Evolutionary conservation across 2,888 invertebrate species (phyloP), one percentile per base, ranked within the genome.

Genomic region (Schrankia costaestrigalis): DNA sequence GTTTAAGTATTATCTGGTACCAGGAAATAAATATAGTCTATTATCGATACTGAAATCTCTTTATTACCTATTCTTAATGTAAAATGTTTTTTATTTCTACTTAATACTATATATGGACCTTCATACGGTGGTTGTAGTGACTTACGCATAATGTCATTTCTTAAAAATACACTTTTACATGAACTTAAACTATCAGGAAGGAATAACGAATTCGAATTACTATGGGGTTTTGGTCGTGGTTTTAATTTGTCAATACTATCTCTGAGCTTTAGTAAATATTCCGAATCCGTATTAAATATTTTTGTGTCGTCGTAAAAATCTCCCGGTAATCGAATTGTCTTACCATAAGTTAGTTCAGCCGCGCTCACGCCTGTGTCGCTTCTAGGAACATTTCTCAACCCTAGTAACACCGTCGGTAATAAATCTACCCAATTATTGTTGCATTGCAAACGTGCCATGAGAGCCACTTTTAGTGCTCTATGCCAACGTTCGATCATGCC

Each of bases 381-480:
- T 17, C 26, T 11, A 12, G 11, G 11, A 8, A 13, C 25, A 11
- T 9, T 17, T 14, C 26, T n/a, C 14, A 27, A 15, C 8, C 26
- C 26, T 9, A 27, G 11, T 11, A 27, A 18, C 3, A 27, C 26
- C 10, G 26, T 27, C 5, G 26, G 14, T n/a, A 27, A 27, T 11
- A 17, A 15, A 11, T 27, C 18, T 9, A 17, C 26, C 26, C 26
- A 27, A 8, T 24, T 24, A 24, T 12, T 24, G 3, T 11, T 24
- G 12, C 8, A 3, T 21, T 21, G n/a, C 17, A 6, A 3, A n/a
- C n/a, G 21, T 7, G n/a, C n/a, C n/a, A n/a, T n/a, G n/a, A n/a
- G n/a, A n/a, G n/a, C n/a, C n/a, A n/a, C n/a, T n/a, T n/a, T 21
- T 4, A 6, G 6, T 3, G n/a, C n/a, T n/a, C n/a, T n/a, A n/a